Percentiles rank a stretch among this genome's conserved stretches.
Conservation (phyloP, 2,113 vertebrate species). For the Meleagris gallopavo region DNA sequence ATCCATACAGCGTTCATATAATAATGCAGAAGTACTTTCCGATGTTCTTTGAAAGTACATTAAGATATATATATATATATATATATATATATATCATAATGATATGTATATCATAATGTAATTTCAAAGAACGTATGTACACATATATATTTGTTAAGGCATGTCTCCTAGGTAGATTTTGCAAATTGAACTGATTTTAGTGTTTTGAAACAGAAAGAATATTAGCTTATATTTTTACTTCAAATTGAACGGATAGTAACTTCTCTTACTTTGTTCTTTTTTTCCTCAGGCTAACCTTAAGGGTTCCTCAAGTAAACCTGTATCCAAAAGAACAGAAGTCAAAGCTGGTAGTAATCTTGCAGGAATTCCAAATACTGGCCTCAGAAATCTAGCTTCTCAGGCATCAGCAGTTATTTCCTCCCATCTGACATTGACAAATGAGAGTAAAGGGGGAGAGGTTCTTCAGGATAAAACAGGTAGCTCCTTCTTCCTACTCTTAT, state of each 20-base stretch:
- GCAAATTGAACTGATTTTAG: not conserved
- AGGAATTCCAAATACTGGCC: conserved; percentile 66
- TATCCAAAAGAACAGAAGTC: conserved; percentile 77
- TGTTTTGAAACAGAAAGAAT: not conserved
- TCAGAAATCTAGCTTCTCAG: conserved; percentile 54
- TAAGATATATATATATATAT: not conserved
- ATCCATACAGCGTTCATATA: not conserved
- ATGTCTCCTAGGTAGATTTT: not conserved
- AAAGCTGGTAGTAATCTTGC: conserved; percentile 62
- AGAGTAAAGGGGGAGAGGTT: conserved; percentile 65
- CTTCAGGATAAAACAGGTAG: conserved; percentile 78
- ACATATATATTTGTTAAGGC: not conserved
- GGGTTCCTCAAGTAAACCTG: conserved; percentile 79
- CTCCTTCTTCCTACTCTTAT: not conserved
- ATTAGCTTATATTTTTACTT: conserved; percentile 4
- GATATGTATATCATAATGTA: no score
- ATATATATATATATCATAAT: not conserved
- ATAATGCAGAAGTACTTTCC: not conserved
- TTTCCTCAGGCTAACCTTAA: conserved; percentile 83
- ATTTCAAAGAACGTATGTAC: no score
- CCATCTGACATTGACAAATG: conserved; percentile 50
- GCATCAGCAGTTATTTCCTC: conserved; percentile 36
- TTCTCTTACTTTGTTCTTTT: conserved; percentile 53
- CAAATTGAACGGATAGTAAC: not conserved
- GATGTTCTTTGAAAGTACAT: not conserved